Conservation (phyloP, 2,888 invertebrate species). For the Cantharis nigra region DNA sequence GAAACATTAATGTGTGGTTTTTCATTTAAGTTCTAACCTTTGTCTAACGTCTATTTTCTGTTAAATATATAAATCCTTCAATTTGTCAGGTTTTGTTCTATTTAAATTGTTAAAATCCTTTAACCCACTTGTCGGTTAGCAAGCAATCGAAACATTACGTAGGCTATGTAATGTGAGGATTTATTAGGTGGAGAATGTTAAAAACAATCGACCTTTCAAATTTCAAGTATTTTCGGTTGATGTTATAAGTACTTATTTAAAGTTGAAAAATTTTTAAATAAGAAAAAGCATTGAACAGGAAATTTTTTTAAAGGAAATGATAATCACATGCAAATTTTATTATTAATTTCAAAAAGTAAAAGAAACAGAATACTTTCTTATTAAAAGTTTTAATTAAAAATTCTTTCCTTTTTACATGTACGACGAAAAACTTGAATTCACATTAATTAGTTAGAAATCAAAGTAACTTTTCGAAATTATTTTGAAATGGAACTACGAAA, state of each 20-base stretch:
- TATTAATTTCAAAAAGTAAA: not conserved
- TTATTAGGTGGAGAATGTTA: not conserved
- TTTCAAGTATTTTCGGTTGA: not conserved
- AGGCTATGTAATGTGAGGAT: not conserved
- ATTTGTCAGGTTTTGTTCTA: conserved; percentile 23
- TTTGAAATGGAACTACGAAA: not conserved
- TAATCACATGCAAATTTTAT: not conserved
- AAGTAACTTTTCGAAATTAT: not conserved
- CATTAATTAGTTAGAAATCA: not conserved
- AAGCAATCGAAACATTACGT: not conserved
- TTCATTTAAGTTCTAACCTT: not conserved
- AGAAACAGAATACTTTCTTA: not conserved
- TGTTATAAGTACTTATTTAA: too few relatives aligned
- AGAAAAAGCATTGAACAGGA: not conserved
- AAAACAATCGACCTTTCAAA: not conserved
- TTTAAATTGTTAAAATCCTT: conserved; percentile 21
- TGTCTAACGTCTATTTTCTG: not conserved
- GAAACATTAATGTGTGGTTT: not conserved
- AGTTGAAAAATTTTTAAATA: not conserved
- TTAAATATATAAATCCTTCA: conserved; percentile 21
- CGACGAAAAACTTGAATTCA: not conserved
- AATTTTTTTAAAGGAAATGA: not conserved
- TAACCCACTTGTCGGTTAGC: not conserved
- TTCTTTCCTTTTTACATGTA: not conserved
- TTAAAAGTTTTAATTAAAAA: not conserved